phyloP scores from a whole-genome alignment of 2,888 invertebrate genomes.

The Drosophila neoperkinsi region DNA sequence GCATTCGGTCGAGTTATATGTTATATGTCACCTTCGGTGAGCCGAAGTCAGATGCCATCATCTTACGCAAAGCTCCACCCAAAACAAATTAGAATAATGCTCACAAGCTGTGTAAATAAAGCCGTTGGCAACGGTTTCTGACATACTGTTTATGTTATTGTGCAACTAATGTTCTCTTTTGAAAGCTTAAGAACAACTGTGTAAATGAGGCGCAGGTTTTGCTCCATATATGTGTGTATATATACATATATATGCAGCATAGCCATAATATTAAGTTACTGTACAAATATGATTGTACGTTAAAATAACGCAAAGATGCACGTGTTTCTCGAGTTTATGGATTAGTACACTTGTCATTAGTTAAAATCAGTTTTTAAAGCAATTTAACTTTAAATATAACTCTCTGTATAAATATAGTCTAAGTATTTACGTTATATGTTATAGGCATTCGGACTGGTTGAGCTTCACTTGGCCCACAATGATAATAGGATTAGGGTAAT shows the following conservation, averaged over 20 bases:
- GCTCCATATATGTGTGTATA: neutral
- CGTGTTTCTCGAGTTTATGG: neutral
- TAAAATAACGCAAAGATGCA: neutral
- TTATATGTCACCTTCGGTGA: neutral
- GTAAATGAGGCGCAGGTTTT: conserved; percentile 22
- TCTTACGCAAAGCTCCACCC: conserved; percentile 8
- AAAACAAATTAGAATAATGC: conserved; percentile 43
- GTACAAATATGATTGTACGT: conserved; percentile 1
- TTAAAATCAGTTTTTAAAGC: neutral
- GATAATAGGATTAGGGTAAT: neutral
- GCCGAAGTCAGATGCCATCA: neutral
- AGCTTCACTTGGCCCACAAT: neutral
- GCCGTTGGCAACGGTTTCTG: conserved; percentile 46
- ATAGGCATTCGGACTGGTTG: neutral
- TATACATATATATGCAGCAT: neutral
- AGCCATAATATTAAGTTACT: neutral
- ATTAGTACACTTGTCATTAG: neutral
- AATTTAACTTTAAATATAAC: neutral
- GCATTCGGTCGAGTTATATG: neutral
- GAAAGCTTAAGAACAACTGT: conserved; percentile 29
- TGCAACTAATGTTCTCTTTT: conserved; percentile 8
- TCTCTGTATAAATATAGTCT: neutral
- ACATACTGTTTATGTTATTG: conserved; percentile 14
- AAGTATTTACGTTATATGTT: neutral
- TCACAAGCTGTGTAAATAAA: conserved; percentile 61